Percentiles rank a stretch among this genome's conserved stretches.
These are phyloP conservation scores for Cataglyphis livida DNA, from an alignment of 2,888 invertebrate species.

Conservation along the genomic window DNA sequence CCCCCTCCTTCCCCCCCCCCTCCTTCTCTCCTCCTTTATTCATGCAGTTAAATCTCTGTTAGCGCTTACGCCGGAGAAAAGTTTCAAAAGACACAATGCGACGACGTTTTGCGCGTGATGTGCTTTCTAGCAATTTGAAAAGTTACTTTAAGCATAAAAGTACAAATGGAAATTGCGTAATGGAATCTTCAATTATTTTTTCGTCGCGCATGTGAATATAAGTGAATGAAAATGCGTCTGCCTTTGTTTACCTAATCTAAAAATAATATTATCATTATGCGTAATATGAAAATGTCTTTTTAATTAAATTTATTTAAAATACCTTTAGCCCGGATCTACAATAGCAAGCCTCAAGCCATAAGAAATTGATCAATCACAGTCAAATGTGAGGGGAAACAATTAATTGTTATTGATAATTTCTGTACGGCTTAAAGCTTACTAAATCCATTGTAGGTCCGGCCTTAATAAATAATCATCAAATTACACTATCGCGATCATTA, in stretches of 20 bases:
- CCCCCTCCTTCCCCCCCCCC: not conserved
- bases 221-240: not conserved
- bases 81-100: slow-evolving; percentile 26
- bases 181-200: slow-evolving; percentile 10
- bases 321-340: not conserved
- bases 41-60: slow-evolving; percentile 36
- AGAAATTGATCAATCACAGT: too few relatives aligned
- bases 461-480: not conserved
- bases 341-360: too few relatives aligned
- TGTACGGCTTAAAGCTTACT: too few relatives aligned
- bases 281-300: not conserved
- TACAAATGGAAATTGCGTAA: not conserved
- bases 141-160: not conserved
- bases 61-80: slow-evolving; percentile 7
- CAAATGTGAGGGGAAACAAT: too few relatives aligned
- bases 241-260: not conserved
- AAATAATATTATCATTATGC: not conserved
- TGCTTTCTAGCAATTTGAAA: not conserved
- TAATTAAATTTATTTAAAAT: not conserved
- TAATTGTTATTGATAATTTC: too few relatives aligned
- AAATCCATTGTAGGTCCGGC: too few relatives aligned
- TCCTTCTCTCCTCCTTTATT: not conserved
- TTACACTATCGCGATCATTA: not conserved
- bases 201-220: not conserved
- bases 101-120: not conserved